Evolutionary conservation across 2,888 invertebrate species (phyloP).

Genomic region (Chrysomela aeneicollis): DNA sequence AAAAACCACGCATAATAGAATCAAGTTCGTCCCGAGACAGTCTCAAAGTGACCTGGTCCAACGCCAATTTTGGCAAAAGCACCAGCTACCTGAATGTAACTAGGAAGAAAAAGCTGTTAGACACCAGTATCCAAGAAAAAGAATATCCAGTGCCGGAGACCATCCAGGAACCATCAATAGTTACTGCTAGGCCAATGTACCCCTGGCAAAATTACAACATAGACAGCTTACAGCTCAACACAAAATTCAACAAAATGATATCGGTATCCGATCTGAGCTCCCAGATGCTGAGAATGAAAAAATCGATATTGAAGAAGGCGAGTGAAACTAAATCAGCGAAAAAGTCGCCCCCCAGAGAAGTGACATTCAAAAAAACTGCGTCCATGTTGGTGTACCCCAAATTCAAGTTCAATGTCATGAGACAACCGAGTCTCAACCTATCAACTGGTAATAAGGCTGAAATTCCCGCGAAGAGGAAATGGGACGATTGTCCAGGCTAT

Average conservation of each 20-base stretch:
- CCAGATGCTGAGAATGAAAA: slow-evolving; percentile 22
- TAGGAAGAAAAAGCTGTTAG: slow-evolving; percentile 21
- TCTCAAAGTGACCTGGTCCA: slow-evolving; percentile 24
- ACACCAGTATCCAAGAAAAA: slow-evolving; percentile 27
- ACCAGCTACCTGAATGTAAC: slow-evolving; percentile 19
- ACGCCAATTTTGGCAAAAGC: slow-evolving; percentile 10
- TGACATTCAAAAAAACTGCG: slow-evolving; percentile 29
- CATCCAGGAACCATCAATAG: slow-evolving; percentile 11
- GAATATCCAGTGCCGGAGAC: slow-evolving; percentile 20
- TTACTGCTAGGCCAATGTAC: slow-evolving; percentile 30
- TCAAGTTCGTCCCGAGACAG: slow-evolving; percentile 19
- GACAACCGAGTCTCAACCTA: slow-evolving; percentile 22
- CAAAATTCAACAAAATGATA: slow-evolving; percentile 17
- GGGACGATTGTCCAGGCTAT: neutral
- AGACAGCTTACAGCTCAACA: neutral
- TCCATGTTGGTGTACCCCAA: slow-evolving; percentile 29
- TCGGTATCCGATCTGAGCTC: slow-evolving; percentile 22
- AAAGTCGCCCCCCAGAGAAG: slow-evolving; percentile 20
- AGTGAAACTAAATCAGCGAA: neutral
- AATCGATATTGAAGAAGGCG: slow-evolving; percentile 26
- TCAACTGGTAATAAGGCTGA: slow-evolving; percentile 10
- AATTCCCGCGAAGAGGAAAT: slow-evolving; percentile 14
- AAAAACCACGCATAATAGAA: neutral
- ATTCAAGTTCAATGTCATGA: slow-evolving; percentile 19
- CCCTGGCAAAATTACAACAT: slow-evolving; percentile 45